Evolutionary conservation across 35 echinoderm and acorn worm genomes (phyloP).

Genomic region (Acanthaster planci): DNA sequence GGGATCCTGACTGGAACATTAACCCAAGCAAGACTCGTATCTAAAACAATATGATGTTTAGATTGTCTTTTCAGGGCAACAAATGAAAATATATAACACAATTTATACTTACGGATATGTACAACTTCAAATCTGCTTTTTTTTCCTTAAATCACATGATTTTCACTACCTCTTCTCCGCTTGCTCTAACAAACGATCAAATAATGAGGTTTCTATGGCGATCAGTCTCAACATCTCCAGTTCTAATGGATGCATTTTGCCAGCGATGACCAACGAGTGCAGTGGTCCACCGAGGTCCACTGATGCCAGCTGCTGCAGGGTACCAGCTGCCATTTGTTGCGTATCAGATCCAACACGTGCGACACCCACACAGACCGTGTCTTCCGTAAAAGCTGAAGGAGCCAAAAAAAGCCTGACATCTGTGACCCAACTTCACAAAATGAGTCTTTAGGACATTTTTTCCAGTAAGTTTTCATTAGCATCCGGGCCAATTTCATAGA

Average conservation of each 20-base stretch:
- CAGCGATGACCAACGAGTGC: conserved; percentile 97
- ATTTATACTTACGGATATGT: too few relatives aligned
- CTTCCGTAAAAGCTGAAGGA: conserved; percentile 67
- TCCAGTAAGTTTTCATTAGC: too few relatives aligned
- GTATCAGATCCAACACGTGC: conserved; percentile 81
- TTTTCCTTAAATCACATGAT: too few relatives aligned
- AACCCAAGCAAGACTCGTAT: too few relatives aligned
- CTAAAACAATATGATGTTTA: too few relatives aligned
- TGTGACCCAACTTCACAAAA: too few relatives aligned
- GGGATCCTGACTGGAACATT: too few relatives aligned
- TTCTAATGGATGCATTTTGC: conserved; percentile 96
- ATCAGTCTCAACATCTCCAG: conserved; percentile 85
- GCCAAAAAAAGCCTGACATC: not conserved
- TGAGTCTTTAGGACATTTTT: too few relatives aligned
- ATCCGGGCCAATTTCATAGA: too few relatives aligned
- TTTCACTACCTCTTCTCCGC: conserved; percentile 30
- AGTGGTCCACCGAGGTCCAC: conserved; percentile 90
- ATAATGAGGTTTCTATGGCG: conserved; percentile 57
- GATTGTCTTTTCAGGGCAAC: too few relatives aligned
- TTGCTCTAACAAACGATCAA: conserved; percentile 73
- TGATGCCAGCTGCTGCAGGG: conserved; percentile 69
- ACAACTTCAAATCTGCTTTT: too few relatives aligned
- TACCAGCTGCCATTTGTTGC: conserved; percentile 78
- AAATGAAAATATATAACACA: too few relatives aligned
- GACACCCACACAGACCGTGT: conserved; percentile 92